These are phyloP conservation scores for Phrixothrix hirtus DNA, from an alignment of 2,888 invertebrate genomes.

Conservation along the genomic window DNA sequence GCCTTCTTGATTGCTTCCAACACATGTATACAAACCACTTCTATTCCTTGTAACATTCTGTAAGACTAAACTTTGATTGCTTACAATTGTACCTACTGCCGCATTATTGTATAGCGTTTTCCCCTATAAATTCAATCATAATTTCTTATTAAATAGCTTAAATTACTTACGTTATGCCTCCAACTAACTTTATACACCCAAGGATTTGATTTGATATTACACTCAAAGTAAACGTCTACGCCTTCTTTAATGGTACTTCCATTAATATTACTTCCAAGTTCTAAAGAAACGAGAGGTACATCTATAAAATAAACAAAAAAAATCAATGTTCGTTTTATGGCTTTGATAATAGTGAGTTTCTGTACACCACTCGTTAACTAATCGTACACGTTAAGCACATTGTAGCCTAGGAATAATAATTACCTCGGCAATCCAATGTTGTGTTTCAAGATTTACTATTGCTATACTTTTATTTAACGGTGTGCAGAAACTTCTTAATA, in stretches of 20 bases:
- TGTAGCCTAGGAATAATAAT: too few species aligned
- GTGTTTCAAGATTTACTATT: too few species aligned
- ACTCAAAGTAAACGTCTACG: constrained; percentile 89
- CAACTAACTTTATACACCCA: constrained; percentile 79
- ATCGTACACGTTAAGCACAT: too few species aligned
- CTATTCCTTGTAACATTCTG: constrained; percentile 78
- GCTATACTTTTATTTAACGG: too few species aligned
- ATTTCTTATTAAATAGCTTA: neutral
- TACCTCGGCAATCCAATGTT: too few species aligned
- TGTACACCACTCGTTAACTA: too few species aligned
- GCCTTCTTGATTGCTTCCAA: constrained; percentile 85
- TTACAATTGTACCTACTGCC: constrained; percentile 79
- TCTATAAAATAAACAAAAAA: constrained; percentile 66
- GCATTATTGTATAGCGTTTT: constrained; percentile 78
- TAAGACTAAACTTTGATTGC: constrained; percentile 85
- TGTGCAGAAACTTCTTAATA: too few species aligned
- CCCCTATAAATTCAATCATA: constrained; percentile 60
- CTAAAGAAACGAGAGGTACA: constrained; percentile 79
- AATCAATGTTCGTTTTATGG: constrained; percentile 7
- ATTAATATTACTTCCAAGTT: constrained; percentile 80
- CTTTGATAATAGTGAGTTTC: too few species aligned
- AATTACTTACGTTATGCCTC: constrained; percentile 71
- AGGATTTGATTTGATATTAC: constrained; percentile 87
- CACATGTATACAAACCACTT: constrained; percentile 84
- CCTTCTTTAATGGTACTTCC: constrained; percentile 82